Base-by-base conservation (phyloP, 2,797 vertebrate genomes). In the Phaenicophaeus curvirostris region DNA sequence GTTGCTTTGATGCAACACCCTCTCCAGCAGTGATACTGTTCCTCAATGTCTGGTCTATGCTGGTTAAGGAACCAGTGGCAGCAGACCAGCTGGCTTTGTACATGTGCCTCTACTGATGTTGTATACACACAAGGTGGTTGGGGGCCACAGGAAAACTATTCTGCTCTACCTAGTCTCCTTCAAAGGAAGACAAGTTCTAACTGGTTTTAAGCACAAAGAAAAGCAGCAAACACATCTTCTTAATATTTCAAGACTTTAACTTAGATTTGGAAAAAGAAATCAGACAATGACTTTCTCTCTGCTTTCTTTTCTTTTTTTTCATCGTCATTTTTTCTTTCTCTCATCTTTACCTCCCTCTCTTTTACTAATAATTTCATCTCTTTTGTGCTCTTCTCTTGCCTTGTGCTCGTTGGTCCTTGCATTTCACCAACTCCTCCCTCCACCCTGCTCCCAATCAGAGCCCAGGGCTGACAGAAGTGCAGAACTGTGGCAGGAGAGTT, bases 81-180 rank as follows among this genome's bases (percentile, higher is more conserved):
- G 48, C 7, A 35, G 41, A 42, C 44, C 51, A 74, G 0, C 20
- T 8, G 8, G 16, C 35, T 57, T 57, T 15, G 11, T 18, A 16
- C 2, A 0, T 3, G 0, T 37, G 73, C 57, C 73, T 28, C 44
- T 44, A 16, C 44, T 37, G 44, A 33, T 35, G 62, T 67, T 44
- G 17, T 33, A 39, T 2, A 2, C 42, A n/a, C 18, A 6, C 0
- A 3, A 48, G 11, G 19, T 8, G 20, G 9, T 24, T 57, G 8
- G 16, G 31, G 16, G 28, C 46, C 69, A 59, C 8, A 23, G 13
- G 5, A 67, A 79, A 57, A 55, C 23, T 62, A 6, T 37, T 72
- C n/a, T 53, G 31, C 48, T 13, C 12, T 48, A 31, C 13, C 11
- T n/a, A 42, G 9, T 33, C 18, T 67, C 58, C 41, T 84, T 37